Percentiles rank a stretch among this genome's conserved stretches.
These are phyloP conservation scores for Idaea straminata DNA, from an alignment of 2,888 invertebrate genomes.

Conservation along the genomic window DNA sequence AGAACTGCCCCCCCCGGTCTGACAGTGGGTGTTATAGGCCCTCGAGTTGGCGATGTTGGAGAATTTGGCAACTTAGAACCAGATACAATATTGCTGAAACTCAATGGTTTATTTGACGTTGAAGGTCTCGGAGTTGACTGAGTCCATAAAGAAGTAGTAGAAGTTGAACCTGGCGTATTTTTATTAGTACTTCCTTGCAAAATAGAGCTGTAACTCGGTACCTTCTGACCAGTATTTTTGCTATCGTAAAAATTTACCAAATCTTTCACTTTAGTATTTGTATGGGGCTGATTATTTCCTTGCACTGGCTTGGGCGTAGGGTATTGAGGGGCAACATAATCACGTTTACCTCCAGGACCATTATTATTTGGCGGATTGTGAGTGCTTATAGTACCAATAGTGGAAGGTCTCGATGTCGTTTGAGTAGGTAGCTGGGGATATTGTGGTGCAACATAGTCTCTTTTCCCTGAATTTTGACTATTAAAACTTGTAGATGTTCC, in stretches of 20 bases:
- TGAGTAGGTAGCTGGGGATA: conserved; percentile 18
- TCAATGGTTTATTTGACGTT: conserved; percentile 47
- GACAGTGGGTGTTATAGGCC: conserved; percentile 35
- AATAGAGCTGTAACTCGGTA: conserved; percentile 67
- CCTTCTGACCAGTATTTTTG: conserved; percentile 39
- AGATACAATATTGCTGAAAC: conserved; percentile 56
- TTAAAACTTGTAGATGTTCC: conserved; percentile 8
- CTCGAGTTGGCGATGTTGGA: conserved; percentile 32
- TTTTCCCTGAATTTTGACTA: conserved; percentile 18
- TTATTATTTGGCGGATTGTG: conserved; percentile 4
- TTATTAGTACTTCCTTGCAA: conserved; percentile 44
- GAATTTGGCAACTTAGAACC: conserved; percentile 54
- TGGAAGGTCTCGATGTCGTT: conserved; percentile 19
- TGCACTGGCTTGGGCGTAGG: conserved; percentile 39
- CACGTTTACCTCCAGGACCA: conserved; percentile 52
- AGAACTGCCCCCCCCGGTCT: conserved; percentile 47
- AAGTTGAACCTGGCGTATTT: conserved; percentile 27
- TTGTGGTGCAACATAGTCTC: conserved; percentile 22
- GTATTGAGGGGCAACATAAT: conserved; percentile 57
- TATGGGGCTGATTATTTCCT: conserved; percentile 35
- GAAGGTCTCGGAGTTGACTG: conserved; percentile 34
- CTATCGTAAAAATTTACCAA: conserved; percentile 63
- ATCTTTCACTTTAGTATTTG: conserved; percentile 62
- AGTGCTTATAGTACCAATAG: conserved; percentile 20
- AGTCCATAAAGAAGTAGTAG: conserved; percentile 26